These are phyloP conservation scores for Leucophenga varia DNA, from an alignment of 1,140 invertebrate genomes.

Conservation along the genomic window DNA sequence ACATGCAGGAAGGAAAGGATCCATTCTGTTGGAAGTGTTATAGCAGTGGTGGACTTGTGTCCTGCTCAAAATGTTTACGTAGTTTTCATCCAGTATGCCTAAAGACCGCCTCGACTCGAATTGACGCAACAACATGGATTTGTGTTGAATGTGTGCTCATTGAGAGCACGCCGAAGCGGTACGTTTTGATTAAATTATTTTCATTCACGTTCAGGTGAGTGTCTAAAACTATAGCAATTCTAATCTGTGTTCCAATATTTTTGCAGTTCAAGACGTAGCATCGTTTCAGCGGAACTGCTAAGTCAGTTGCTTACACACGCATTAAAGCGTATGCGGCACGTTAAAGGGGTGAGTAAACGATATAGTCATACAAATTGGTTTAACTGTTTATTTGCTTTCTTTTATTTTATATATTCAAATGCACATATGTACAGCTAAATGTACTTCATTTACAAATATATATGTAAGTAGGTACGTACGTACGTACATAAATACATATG, in stretches of 20 bases:
- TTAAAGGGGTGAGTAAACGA: slow-evolving; percentile 46
- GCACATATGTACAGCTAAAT: slow-evolving; percentile 1
- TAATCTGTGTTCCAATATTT: background rate
- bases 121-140: slow-evolving; percentile 68
- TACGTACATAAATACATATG: slow-evolving; percentile 9
- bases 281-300: slow-evolving; percentile 41
- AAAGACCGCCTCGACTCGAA: slow-evolving; percentile 60
- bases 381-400: slow-evolving; percentile 4
- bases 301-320: slow-evolving; percentile 44
- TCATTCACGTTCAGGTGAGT: background rate
- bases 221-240: background rate
- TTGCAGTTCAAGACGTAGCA: slow-evolving; percentile 35
- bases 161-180: slow-evolving; percentile 74
- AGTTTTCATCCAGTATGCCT: slow-evolving; percentile 81
- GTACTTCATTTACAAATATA: background rate
- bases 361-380: background rate
- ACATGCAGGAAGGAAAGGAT: slow-evolving; percentile 61
- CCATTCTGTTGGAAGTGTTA: slow-evolving; percentile 89
- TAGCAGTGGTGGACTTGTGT: slow-evolving; percentile 61
- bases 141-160: slow-evolving; percentile 84
- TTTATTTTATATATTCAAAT: background rate
- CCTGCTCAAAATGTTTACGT: slow-evolving; percentile 82
- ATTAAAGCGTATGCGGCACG: slow-evolving; percentile 45
- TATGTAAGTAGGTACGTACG: background rate
- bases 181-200: no score